These are phyloP conservation scores for Oreochromis spilurus DNA, from an alignment of 2,113 vertebrate genomes.

Conservation along the genomic window DNA sequence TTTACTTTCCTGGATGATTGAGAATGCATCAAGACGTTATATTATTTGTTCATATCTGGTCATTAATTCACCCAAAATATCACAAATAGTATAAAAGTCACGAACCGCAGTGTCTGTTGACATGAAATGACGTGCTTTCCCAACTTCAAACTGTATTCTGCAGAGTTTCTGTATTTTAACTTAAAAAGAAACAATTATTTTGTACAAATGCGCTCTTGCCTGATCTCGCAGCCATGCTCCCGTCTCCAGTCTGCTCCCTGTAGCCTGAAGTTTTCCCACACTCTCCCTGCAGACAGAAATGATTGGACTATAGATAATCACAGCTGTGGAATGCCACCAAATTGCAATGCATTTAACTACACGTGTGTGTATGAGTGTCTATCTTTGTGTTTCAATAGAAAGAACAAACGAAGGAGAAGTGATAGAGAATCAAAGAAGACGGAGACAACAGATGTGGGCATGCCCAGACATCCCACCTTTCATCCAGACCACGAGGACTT, in stretches of 20 bases:
- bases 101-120: neutral
- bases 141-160: neutral
- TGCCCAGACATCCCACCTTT: constrained; percentile 14
- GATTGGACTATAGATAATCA: constrained; percentile 40
- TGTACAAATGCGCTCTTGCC: neutral
- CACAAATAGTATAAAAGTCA: neutral
- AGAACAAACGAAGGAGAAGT: neutral
- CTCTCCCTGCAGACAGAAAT: constrained; percentile 20
- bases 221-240: neutral
- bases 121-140: neutral
- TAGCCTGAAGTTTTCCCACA: constrained; percentile 35
- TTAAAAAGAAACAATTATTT: neutral
- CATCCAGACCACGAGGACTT: neutral
- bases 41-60: neutral
- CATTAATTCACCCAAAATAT: too few species aligned
- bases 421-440: neutral
- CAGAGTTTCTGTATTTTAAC: neutral
- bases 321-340: constrained; percentile 40
- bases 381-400: neutral
- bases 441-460: neutral
- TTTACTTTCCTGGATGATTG: too few species aligned
- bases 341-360: neutral
- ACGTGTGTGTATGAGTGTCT: neutral
- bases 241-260: neutral
- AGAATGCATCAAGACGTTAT: neutral